Conservation (phyloP, 2,113 vertebrate species). For the Odontesthes bonariensis region DNA sequence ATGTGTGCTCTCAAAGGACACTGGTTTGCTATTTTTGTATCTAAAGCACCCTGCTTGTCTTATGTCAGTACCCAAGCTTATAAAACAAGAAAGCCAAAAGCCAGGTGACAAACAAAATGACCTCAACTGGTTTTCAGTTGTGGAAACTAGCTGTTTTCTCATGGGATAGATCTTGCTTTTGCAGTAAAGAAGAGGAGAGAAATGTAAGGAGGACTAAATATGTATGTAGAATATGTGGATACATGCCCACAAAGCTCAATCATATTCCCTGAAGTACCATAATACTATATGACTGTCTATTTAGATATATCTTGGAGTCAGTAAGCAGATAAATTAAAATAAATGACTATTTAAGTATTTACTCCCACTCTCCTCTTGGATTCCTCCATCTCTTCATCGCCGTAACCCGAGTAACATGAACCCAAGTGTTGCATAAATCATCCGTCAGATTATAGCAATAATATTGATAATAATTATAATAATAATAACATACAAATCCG, state of each 20-base stretch:
- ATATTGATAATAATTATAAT: not conserved
- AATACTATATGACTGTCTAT: slow-evolving; percentile 60
- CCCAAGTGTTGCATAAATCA: slow-evolving; percentile 31
- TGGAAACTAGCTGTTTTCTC: slow-evolving; percentile 13
- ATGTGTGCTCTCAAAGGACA: slow-evolving; percentile 57
- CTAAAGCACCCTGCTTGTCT: slow-evolving; percentile 31
- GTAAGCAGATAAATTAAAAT: slow-evolving; percentile 67
- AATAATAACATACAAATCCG: too few relatives aligned
- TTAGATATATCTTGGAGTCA: slow-evolving; percentile 62
- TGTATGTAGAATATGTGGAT: slow-evolving; percentile 1
- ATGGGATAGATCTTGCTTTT: not conserved
- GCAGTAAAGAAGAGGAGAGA: not conserved
- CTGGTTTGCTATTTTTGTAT: slow-evolving; percentile 44
- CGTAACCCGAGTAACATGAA: slow-evolving; percentile 8
- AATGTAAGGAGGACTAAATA: not conserved
- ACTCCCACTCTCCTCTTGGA: slow-evolving; percentile 19
- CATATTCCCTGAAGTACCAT: slow-evolving; percentile 46
- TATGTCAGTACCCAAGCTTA: slow-evolving; percentile 39
- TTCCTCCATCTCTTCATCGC: not conserved
- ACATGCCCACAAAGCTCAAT: slow-evolving; percentile 23
- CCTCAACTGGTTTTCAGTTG: slow-evolving; percentile 20
- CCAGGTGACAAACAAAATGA: slow-evolving; percentile 54
- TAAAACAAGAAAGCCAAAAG: slow-evolving; percentile 35
- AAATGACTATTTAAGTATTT: slow-evolving; percentile 59
- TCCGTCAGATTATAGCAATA: slow-evolving; percentile 24